A percentile compares a stretch with the other conserved stretches of the same genome.
Evolutionary conservation across 2,888 invertebrate genomes (phyloP).

Genomic region (Dolichopus griseipennis): DNA sequence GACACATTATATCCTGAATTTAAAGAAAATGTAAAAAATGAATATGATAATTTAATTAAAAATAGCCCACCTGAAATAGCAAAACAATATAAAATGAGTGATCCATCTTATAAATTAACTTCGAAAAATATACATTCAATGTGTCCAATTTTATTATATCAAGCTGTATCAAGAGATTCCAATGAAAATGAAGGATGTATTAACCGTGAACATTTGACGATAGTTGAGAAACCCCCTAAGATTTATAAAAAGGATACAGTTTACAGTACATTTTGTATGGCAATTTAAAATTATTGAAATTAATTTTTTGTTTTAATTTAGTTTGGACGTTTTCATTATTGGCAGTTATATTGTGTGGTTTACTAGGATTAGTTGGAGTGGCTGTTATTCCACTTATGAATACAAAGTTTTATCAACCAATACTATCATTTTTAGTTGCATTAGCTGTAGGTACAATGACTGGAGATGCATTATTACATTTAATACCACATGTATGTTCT

Average conservation of each 20-base stretch:
- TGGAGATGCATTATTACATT: conserved; percentile 85
- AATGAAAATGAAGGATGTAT: conserved; percentile 52
- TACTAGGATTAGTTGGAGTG: conserved; percentile 79
- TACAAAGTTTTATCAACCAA: conserved; percentile 74
- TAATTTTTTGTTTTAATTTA: conserved; percentile 21
- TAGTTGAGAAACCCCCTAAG: conserved; percentile 22
- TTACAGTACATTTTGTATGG: neutral
- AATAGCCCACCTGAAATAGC: conserved; percentile 2
- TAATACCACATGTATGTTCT: conserved; percentile 72
- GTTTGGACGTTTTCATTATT: conserved; percentile 79
- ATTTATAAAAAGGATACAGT: conserved; percentile 22
- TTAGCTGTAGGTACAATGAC: conserved; percentile 85
- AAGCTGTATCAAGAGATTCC: conserved; percentile 50
- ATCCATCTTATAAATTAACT: conserved; percentile 25
- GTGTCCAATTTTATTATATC: conserved; percentile 61
- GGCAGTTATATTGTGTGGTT: conserved; percentile 75
- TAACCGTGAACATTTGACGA: conserved; percentile 35
- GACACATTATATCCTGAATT: conserved; percentile 14
- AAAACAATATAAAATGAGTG: conserved; percentile 16
- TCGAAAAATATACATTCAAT: conserved; percentile 42
- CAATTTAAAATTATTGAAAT: conserved; percentile 6
- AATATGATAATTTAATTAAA: conserved; percentile 16
- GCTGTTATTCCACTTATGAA: conserved; percentile 88
- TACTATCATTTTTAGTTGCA: conserved; percentile 85
- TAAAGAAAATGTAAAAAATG: conserved; percentile 20